Evolutionary conservation across 2,888 invertebrate genomes (phyloP).

Genomic region (Dolichopus griseipennis): DNA sequence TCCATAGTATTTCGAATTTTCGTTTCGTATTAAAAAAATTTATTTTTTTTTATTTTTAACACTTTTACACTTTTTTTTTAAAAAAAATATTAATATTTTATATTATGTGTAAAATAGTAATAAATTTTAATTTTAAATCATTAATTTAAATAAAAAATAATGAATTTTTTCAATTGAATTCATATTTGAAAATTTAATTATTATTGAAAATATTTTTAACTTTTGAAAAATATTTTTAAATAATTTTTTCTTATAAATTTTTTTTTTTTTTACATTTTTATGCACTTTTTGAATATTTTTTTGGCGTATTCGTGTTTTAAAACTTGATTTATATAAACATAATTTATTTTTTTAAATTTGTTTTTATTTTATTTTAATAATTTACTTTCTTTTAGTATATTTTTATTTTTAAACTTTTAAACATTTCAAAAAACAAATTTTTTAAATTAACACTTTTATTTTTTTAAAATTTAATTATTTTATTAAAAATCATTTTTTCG

Average conservation of each 20-base stretch:
- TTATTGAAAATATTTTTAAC: slow-evolving; percentile 8
- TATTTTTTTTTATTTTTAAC: too few relatives aligned
- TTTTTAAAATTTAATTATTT: neutral
- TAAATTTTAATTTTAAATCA: slow-evolving; percentile 11
- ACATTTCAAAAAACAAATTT: too few relatives aligned
- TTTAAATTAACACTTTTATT: neutral
- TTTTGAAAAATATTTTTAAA: slow-evolving; percentile 5
- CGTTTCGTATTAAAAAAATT: neutral
- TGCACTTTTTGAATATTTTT: neutral
- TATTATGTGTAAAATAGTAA: too few relatives aligned
- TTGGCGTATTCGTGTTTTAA: neutral
- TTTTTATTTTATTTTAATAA: neutral
- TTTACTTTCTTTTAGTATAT: neutral
- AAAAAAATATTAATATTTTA: neutral
- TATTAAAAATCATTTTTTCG: neutral
- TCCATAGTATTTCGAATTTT: slow-evolving; percentile 16
- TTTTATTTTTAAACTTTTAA: neutral
- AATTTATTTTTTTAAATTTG: neutral
- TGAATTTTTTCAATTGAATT: neutral
- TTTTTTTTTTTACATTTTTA: neutral
- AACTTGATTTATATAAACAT: neutral
- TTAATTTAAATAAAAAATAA: neutral
- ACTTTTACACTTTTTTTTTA: neutral
- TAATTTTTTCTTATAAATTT: neutral
- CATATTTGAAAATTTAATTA: neutral